Percentiles rank a stretch among this genome's conserved stretches.
Conservation (phyloP, 2,888 invertebrate species). For the Drosophila anomelani region DNA sequence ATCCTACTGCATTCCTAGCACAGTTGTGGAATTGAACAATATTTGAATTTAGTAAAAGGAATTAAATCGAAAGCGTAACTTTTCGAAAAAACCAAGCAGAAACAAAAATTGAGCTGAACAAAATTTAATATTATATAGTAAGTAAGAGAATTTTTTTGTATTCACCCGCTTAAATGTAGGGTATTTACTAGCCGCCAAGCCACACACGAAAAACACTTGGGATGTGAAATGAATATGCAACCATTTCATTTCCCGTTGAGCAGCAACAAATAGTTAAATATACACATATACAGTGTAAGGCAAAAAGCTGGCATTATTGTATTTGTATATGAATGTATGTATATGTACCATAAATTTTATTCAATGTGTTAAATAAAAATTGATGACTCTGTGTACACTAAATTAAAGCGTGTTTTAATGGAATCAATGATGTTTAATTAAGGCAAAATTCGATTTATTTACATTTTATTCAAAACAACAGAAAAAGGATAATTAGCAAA, state of each 20-base stretch:
- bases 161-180: slow-evolving; percentile 24
- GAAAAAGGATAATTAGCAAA: too few species aligned
- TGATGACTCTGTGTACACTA: slow-evolving; percentile 42
- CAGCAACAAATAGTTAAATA: slow-evolving; percentile 28
- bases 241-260: slow-evolving; percentile 18
- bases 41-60: slow-evolving; percentile 57
- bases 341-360: slow-evolving; percentile 60
- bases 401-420: slow-evolving; percentile 5
- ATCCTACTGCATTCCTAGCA: slow-evolving; percentile 77
- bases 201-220: not conserved
- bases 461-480: too few species aligned
- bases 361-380: slow-evolving; percentile 71
- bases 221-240: slow-evolving; percentile 2
- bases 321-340: slow-evolving; percentile 71
- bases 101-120: slow-evolving; percentile 1
- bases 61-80: slow-evolving; percentile 25
- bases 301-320: slow-evolving; percentile 50
- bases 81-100: slow-evolving; percentile 32
- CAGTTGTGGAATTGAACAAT: slow-evolving; percentile 77
- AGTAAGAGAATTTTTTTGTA: slow-evolving; percentile 24
- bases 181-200: slow-evolving; percentile 49
- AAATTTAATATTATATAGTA: slow-evolving; percentile 3
- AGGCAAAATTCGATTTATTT: not conserved
- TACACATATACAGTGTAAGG: slow-evolving; percentile 28
- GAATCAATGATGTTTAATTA: too few species aligned